Evolutionary conservation across 2,888 invertebrate genomes (phyloP).

Genomic region (Homarus gammarus): DNA sequence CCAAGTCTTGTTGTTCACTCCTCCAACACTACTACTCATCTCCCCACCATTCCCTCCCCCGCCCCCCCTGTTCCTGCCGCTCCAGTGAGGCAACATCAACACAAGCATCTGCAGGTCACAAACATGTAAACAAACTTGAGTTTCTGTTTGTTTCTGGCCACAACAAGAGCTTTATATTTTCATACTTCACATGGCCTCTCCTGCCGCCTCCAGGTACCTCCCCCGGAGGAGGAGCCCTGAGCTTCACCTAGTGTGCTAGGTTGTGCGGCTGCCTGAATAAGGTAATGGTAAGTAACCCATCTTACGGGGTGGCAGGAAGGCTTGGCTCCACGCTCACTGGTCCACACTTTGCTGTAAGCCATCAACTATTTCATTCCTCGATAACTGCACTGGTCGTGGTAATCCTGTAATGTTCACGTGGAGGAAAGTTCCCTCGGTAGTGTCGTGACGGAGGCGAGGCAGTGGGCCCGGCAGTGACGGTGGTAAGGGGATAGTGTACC

Average conservation of each 20-base stretch:
- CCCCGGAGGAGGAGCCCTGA: not conserved
- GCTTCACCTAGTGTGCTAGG: not conserved
- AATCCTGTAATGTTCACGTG: too few relatives aligned
- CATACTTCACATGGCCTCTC: constrained; percentile 19
- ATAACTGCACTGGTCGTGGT: not conserved
- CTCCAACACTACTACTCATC: not conserved
- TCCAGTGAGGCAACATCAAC: constrained; percentile 45
- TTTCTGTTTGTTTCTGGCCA: not conserved
- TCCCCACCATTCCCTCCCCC: constrained; percentile 44
- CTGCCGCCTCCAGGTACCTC: not conserved
- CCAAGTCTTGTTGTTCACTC: constrained; percentile 39
- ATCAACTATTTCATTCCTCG: not conserved
- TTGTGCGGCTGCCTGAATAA: constrained; percentile 4
- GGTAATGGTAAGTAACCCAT: constrained; percentile 13
- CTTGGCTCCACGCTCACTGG: constrained; percentile 25
- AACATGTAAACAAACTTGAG: not conserved
- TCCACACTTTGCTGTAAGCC: not conserved
- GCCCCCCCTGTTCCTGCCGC: constrained; percentile 45
- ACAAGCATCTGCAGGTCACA: constrained; percentile 16
- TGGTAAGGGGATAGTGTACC: not conserved
- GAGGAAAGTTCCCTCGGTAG: not conserved
- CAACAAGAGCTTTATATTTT: not conserved
- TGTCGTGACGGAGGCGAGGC: not conserved
- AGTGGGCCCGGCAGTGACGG: not conserved
- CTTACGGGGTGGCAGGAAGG: not conserved